Base-by-base conservation (phyloP, 2,888 invertebrate genomes). In the Sicus ferrugineus region DNA sequence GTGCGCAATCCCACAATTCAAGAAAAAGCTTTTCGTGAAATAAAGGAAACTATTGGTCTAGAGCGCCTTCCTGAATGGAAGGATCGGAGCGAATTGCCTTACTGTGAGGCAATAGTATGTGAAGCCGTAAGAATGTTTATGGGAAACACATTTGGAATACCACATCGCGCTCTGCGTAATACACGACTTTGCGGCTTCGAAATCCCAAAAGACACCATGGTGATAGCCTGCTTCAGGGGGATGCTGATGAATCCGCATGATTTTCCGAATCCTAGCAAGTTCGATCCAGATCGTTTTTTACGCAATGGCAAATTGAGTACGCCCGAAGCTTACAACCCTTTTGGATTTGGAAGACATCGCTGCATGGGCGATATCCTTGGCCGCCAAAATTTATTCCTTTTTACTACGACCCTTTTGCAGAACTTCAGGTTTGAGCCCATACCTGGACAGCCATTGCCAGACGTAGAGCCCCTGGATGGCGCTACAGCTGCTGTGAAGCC, bases 151-250 rank as follows among this genome's bases (percentile, higher is more conserved):
- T 91, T 94, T 79, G 91, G 92, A 11, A 89, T 95, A 3, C 94
- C 94, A 0, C 94, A 94, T 81, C 88, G 94, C 62, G 93, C 94
- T 0, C 75, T 93, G 9, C 88, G 87, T 73, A 90, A 94, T 73
- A 93, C 94, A 0, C 87, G 86, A 0, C 85, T 95, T 0, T 87
- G 89, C 76, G 94, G 93, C 61, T 91, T 91, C 80, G 85, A 86
- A 68, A 91, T 94, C 79, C 94, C 94, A 19, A 92, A 94, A 92
- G 91, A 94, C 75, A 92, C 93, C 3, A 92, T 93, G 91, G 89
- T 95, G 1, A 88, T 94, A 7, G 90, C 89, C 61, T 94, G 93
- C 81, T 91, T 91, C 79, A 90, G 91, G 56, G 90, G 90, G 74
- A 88, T 92, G 74, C 84, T 93, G 59, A 90, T 92, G 89, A 89